Base-by-base conservation (phyloP, 2,797 vertebrate species). In the Thamnophis elegans region DNA sequence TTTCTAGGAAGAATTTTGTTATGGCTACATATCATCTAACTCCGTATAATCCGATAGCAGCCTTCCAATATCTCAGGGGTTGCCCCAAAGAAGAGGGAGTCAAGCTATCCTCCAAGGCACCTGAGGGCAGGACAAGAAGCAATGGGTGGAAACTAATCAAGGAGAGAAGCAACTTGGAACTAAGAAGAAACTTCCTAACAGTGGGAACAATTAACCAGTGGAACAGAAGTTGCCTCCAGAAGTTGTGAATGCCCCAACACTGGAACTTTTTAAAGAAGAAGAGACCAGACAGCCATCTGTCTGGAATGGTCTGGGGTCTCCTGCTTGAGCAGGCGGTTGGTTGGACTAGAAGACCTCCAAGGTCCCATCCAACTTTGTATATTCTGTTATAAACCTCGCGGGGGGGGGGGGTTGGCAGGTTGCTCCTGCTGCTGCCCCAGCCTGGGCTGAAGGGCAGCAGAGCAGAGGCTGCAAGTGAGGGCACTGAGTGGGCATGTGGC, bases 61-160 rank as follows among this genome's bases (percentile, higher is more conserved):
- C 0, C 0, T 28, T 62, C 10, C 60, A 62, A 3, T 28, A 12
- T 62, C 0, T 62, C 0, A 28, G 3, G 60, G 60, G 26, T 1
- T 26, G 26, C 60, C 26, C 1, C 25, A 62, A 62, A 62, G 3
- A 28, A 12, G 60, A 62, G 4, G 60, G 25, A 1, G 25, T 62
- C 25, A 12, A 62, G 0, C 9, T 26, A 28, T 62, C 26, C 3
- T 62, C 26, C 60, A 28, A 62, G 28, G 10, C 10, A 0, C 10
- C 60, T 0, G 25, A 62, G 0, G 26, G 60, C 3, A 62, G 25
- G 0, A 60, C 1, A 26, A 60, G 25, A 26, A 62, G 3, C 60
- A 62, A 62, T 0, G 0, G 26, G 0, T 62, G 60, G 26, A 28
- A 62, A 28, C 11, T 12, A 0, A 62, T 0, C 3, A 62, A 28